phyloP scores from a whole-genome alignment of 2,888 invertebrate genomes.

The Oscheius sp. region DNA sequence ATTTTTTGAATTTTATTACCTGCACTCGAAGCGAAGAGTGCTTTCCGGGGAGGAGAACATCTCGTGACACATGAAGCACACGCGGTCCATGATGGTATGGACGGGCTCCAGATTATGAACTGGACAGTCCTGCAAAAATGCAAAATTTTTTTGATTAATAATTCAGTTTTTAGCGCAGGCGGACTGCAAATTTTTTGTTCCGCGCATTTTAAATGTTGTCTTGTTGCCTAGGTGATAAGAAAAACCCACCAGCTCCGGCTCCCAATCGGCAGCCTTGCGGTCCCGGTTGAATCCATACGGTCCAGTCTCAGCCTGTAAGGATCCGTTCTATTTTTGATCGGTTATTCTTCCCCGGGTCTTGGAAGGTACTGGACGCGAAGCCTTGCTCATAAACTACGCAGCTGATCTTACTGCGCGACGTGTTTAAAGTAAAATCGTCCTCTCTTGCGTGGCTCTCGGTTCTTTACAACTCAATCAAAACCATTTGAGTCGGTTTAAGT shows the following conservation, averaged over 20 bases:
- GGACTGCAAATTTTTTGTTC: too few relatives aligned
- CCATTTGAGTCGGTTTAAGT: too few relatives aligned
- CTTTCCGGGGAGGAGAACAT: constrained; percentile 40
- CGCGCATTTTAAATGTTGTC: too few relatives aligned
- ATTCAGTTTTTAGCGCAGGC: not conserved
- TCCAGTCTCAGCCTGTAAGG: too few relatives aligned
- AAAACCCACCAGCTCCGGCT: constrained; percentile 10
- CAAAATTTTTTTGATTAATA: not conserved
- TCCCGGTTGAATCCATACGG: not conserved
- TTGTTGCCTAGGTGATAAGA: too few relatives aligned
- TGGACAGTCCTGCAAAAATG: constrained; percentile 37
- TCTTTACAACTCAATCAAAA: too few relatives aligned
- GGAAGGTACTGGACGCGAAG: too few relatives aligned
- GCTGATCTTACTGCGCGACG: too few relatives aligned
- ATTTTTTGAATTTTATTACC: constrained; percentile 18
- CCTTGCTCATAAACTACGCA: too few relatives aligned
- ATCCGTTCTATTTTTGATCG: too few relatives aligned
- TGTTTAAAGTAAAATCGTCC: not conserved
- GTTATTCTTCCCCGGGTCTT: too few relatives aligned
- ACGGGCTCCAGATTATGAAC: constrained; percentile 39
- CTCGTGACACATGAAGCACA: constrained; percentile 55
- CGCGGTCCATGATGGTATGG: constrained; percentile 49
- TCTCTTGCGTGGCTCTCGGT: not conserved
- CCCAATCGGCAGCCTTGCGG: constrained; percentile 15
- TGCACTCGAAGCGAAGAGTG: constrained; percentile 47